These are phyloP conservation scores for Rutilus rutilus DNA, from an alignment of 2,113 vertebrate genomes.

Conservation along the genomic window DNA sequence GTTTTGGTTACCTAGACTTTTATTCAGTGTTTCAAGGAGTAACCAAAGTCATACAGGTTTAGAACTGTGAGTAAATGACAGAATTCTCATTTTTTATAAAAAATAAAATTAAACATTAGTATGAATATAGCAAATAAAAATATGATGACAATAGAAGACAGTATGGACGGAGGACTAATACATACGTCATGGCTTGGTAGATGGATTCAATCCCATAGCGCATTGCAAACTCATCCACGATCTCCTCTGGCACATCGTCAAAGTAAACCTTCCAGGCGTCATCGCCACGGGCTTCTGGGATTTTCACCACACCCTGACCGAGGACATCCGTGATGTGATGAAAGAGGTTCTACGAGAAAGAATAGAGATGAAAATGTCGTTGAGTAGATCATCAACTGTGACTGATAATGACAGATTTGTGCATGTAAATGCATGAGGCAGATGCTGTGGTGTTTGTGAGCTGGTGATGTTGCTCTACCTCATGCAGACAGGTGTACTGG, in stretches of 20 bases:
- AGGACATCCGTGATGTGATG: constrained; percentile 93
- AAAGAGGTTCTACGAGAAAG: constrained; percentile 88
- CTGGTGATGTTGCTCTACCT: constrained; percentile 77
- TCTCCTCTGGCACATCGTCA: constrained; percentile 94
- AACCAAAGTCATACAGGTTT: neutral
- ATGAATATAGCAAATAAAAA: neutral
- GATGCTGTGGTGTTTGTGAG: neutral
- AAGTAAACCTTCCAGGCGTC: constrained; percentile 98
- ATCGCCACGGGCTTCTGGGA: constrained; percentile 92
- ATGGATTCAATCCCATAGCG: constrained; percentile 98
- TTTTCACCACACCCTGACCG: constrained; percentile 87
- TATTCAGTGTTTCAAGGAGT: neutral
- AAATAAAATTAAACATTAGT: neutral
- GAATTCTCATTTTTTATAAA: neutral
- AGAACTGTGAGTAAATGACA: neutral
- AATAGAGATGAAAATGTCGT: neutral
- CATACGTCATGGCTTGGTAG: constrained; percentile 99
- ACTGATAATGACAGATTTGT: neutral
- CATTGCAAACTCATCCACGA: constrained; percentile 98
- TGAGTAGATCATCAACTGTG: neutral
- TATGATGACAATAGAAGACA: neutral
- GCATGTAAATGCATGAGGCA: neutral
- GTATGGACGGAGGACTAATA: constrained; percentile 18
- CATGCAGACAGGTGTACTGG: constrained; percentile 96
- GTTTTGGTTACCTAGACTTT: neutral